phyloP scores from a whole-genome alignment of 2,888 invertebrate species.

The Cheilosia impressa region DNA sequence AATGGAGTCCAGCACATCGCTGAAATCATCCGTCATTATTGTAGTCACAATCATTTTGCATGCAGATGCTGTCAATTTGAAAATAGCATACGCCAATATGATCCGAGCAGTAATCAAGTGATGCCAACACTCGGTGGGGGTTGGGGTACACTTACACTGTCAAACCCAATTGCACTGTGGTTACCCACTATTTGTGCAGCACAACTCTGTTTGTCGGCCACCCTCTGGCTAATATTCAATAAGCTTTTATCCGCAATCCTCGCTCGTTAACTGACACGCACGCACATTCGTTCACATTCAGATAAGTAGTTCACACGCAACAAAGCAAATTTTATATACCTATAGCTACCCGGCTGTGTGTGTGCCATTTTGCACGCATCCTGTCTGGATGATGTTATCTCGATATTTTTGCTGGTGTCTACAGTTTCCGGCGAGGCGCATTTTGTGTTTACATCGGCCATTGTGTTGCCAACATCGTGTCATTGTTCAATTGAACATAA shows the following conservation, averaged over 20 bases:
- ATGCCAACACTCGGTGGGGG: neutral
- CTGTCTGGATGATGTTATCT: slow-evolving; percentile 8
- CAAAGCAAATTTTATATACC: neutral
- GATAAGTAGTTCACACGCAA: no score
- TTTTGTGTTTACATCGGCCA: slow-evolving; percentile 8
- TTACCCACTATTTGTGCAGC: neutral
- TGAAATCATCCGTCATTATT: no score
- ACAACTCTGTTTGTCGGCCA: neutral
- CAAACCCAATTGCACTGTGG: neutral
- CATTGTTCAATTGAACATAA: slow-evolving; percentile 13
- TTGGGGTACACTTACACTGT: no score
- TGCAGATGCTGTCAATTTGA: neutral
- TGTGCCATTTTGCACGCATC: neutral
- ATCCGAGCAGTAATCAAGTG: neutral
- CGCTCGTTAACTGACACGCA: neutral
- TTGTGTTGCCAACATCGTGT: slow-evolving; percentile 13
- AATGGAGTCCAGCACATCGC: no score
- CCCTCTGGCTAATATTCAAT: neutral
- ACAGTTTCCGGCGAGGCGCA: neutral
- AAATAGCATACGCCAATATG: neutral
- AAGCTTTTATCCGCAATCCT: neutral
- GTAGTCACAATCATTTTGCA: no score
- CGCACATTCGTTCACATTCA: neutral
- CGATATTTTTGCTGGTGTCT: slow-evolving; percentile 9
- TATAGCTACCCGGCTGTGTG: no score